Conservation (phyloP, 2,113 vertebrate species). For the Terrapene triunguis region DNA sequence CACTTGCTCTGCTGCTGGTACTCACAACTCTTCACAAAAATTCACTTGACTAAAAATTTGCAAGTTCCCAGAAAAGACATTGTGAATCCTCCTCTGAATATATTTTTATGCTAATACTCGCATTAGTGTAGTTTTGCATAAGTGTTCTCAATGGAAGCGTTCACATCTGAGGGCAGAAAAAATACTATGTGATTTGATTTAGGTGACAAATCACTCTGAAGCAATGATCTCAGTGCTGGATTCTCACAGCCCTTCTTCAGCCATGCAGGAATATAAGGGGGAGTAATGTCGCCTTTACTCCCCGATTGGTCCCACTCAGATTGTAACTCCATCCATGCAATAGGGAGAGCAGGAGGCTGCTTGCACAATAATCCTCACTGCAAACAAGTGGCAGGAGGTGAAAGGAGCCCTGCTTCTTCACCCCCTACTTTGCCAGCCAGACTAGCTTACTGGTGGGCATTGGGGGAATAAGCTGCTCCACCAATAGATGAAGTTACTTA, state of each 20-base stretch:
- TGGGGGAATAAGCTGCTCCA: neutral
- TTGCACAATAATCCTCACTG: too few relatives aligned
- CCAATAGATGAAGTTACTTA: neutral
- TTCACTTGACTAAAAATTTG: neutral
- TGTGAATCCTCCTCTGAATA: neutral
- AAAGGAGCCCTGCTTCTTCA: too few relatives aligned
- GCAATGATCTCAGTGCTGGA: too few relatives aligned
- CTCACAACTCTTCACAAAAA: neutral
- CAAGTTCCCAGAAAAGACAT: neutral
- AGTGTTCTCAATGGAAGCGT: neutral
- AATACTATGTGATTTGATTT: neutral
- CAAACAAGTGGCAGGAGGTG: too few relatives aligned
- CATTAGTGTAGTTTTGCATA: neutral
- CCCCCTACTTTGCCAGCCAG: too few relatives aligned
- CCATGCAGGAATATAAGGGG: too few relatives aligned
- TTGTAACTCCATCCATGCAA: too few relatives aligned
- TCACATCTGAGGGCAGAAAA: neutral
- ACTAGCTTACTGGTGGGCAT: too few relatives aligned
- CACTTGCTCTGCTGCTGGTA: neutral
- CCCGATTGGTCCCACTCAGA: too few relatives aligned
- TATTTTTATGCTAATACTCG: neutral
- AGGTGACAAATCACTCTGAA: neutral
- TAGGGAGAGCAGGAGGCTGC: too few relatives aligned
- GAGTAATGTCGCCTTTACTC: too few relatives aligned
- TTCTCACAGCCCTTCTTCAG: too few relatives aligned